Percentiles rank a stretch among this genome's conserved stretches.
Evolutionary conservation across 1,140 invertebrate species (phyloP).

Genomic region (Conus ventricosus): DNA sequence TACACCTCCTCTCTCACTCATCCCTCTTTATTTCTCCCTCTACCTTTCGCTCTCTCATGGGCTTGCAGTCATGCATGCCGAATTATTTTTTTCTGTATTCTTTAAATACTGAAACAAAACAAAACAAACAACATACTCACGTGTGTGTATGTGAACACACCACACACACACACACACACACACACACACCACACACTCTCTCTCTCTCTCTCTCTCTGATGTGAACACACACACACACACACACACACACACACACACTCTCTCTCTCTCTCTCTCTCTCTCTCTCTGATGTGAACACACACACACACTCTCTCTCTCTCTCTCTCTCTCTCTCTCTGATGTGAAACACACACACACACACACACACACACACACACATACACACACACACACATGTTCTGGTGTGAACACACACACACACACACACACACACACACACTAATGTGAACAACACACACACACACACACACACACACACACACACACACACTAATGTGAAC

Average conservation of each 20-base stretch:
- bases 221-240: too few species aligned
- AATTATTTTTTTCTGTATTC: background rate
- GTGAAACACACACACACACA: constrained; percentile 35
- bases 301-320: background rate
- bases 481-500: constrained; percentile 15
- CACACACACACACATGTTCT: constrained; percentile 14
- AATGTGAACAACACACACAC: constrained; percentile 32
- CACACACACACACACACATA: constrained; percentile 42
- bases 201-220: too few species aligned
- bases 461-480: constrained; percentile 27
- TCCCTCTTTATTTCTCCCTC: background rate
- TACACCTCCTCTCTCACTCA: background rate
- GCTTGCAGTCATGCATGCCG: too few species aligned
- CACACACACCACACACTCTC: too few species aligned
- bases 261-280: background rate
- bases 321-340: too few species aligned
- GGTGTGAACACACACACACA: constrained; percentile 13
- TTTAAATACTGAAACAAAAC: too few species aligned
- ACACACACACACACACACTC: background rate
- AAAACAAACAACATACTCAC: too few species aligned
- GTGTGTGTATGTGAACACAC: too few species aligned
- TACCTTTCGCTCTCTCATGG: background rate
- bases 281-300: background rate
- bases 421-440: constrained; percentile 44
- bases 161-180: too few species aligned